phyloP scores from a whole-genome alignment of 1,140 invertebrate species.

The Drosophila nigromelanica region DNA sequence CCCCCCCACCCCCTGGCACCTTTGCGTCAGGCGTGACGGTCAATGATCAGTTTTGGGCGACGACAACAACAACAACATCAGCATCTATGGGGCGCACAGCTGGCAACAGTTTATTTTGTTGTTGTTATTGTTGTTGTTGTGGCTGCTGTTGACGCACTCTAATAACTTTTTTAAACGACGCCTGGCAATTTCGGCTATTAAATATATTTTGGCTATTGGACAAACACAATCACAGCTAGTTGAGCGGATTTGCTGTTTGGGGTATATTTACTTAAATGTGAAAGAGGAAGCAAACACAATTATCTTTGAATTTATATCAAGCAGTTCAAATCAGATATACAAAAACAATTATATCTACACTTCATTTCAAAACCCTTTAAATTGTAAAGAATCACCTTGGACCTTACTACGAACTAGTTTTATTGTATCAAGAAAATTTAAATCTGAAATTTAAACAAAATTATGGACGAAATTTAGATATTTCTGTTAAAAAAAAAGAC shows the following conservation, averaged over 20 bases:
- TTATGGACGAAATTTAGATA: too few species aligned
- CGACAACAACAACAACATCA: slow-evolving; percentile 31
- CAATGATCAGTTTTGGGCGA: slow-evolving; percentile 75
- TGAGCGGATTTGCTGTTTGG: slow-evolving; percentile 3
- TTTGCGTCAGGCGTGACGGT: slow-evolving; percentile 77
- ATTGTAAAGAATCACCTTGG: too few species aligned
- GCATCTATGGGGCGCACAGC: slow-evolving; percentile 17
- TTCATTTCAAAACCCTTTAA: too few species aligned
- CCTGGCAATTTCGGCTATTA: slow-evolving; percentile 53
- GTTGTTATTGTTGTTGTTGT: slow-evolving; percentile 13
- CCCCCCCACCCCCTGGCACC: slow-evolving; percentile 39
- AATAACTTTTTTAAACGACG: slow-evolving; percentile 72
- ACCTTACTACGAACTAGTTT: too few species aligned
- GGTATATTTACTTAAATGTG: background rate
- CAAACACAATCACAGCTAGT: slow-evolving; percentile 39
- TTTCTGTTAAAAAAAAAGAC: too few species aligned
- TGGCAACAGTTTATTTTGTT: slow-evolving; percentile 26
- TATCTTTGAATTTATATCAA: too few species aligned
- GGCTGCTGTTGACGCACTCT: slow-evolving; percentile 72
- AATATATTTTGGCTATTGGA: slow-evolving; percentile 49
- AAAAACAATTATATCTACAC: too few species aligned
- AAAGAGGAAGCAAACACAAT: too few species aligned
- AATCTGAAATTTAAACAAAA: too few species aligned
- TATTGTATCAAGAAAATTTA: too few species aligned
- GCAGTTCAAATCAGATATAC: too few species aligned